These are phyloP conservation scores for Caerostris darwini DNA, from an alignment of 1,140 invertebrate species.

Conservation along the genomic window DNA sequence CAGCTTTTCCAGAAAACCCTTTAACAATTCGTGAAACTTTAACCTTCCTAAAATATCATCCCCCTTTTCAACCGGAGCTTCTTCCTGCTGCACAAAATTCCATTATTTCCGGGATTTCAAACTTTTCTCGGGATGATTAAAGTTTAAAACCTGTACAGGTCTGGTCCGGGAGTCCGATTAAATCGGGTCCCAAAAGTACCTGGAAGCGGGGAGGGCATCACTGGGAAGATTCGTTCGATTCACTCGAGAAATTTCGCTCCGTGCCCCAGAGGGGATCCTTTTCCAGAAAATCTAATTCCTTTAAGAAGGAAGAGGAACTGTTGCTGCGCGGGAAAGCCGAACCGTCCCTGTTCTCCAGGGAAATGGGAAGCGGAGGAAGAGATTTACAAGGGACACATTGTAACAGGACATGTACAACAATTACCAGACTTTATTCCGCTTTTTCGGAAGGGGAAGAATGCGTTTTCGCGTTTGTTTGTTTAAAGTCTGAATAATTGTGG, in stretches of 20 bases:
- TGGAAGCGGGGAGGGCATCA: neutral
- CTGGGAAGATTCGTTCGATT: conserved; percentile 38
- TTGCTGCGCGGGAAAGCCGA: neutral
- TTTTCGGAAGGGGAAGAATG: neutral
- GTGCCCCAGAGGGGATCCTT: conserved; percentile 22
- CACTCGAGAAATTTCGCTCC: conserved; percentile 23
- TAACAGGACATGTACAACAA: neutral
- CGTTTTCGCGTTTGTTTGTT: neutral
- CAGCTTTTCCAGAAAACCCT: neutral
- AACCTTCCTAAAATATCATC: neutral
- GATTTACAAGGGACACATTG: conserved; percentile 20
- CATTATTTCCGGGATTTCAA: conserved; percentile 45
- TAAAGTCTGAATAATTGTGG: too few relatives aligned
- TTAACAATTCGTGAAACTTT: neutral
- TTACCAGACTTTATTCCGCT: neutral
- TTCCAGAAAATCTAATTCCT: conserved; percentile 45
- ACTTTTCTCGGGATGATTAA: conserved; percentile 43
- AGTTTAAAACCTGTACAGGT: conserved; percentile 39
- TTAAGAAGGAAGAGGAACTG: neutral
- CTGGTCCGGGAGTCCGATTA: neutral
- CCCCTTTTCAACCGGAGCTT: neutral
- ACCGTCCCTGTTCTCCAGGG: neutral
- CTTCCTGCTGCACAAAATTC: neutral
- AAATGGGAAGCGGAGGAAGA: conserved; percentile 4
- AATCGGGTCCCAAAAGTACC: conserved; percentile 3